phyloP scores from a whole-genome alignment of 2,888 invertebrate species.

The Cephus spinipes region DNA sequence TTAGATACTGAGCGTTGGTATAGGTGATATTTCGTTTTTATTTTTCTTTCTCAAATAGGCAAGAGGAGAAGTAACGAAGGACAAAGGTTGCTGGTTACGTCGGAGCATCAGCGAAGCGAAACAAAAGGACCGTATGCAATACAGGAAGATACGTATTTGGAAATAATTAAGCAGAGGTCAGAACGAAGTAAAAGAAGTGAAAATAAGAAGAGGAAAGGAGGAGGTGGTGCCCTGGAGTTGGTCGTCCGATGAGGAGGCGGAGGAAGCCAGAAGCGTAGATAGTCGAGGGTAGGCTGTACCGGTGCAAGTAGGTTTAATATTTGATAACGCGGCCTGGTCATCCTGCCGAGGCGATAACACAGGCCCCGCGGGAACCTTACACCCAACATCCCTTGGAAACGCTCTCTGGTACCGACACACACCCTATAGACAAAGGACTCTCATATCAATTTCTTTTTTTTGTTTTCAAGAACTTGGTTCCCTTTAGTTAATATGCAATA shows the following conservation, averaged over 20 bases:
- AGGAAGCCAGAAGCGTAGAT: slow-evolving; percentile 8
- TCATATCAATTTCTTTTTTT: neutral
- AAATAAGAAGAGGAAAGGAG: slow-evolving; percentile 32
- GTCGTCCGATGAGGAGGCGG: neutral
- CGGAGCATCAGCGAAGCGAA: no score
- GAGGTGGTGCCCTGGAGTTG: slow-evolving; percentile 26
- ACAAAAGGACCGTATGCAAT: neutral
- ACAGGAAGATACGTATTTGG: neutral
- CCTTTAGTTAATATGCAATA: neutral
- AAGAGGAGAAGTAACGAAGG: neutral
- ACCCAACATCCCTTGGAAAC: slow-evolving; percentile 63
- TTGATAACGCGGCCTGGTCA: slow-evolving; percentile 66
- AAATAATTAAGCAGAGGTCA: slow-evolving; percentile 7
- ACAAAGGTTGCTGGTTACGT: neutral
- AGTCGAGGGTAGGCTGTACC: slow-evolving; percentile 50
- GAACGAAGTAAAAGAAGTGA: slow-evolving; percentile 23
- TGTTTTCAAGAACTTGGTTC: neutral
- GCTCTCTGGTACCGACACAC: slow-evolving; percentile 24
- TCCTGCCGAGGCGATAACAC: slow-evolving; percentile 67
- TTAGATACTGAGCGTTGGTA: neutral
- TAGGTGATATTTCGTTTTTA: neutral
- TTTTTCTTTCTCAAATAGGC: neutral
- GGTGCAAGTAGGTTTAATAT: slow-evolving; percentile 66
- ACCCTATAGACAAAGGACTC: neutral
- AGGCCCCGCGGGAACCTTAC: slow-evolving; percentile 66